Base-by-base conservation (phyloP, 2,888 invertebrate genomes). In the Nyleta sp. region DNA sequence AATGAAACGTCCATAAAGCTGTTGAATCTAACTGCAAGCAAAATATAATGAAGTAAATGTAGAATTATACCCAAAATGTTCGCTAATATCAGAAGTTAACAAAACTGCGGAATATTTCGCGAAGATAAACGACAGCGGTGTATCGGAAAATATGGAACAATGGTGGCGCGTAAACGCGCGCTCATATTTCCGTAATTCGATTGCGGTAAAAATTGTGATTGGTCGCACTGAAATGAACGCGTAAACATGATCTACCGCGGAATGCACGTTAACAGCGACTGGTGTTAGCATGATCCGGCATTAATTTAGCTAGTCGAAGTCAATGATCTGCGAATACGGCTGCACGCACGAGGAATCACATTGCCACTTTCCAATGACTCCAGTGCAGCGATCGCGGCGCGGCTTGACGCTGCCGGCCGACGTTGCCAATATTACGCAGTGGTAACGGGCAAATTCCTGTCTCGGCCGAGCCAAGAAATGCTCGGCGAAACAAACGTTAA, bases 361-460 rank as follows among this genome's bases (percentile, higher is more conserved):
- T 84, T 79, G 82, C 79, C 82, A 84, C 85, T 84, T 84, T 84
- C 84, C 82, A 84, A 83, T 82, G 83, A 73, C 70, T 82, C 57
- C 74, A 75, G 65, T 68, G 74, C 33, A 48, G 68, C 72, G 44
- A 65, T 70, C 60, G 62, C 55, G 40, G 31, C 48, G 18, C 52
- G 55, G 50, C 64, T 52, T 77, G 75, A 67, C 80, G 78, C 78
- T 80, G 78, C 76, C 80, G 65, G 48, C 62, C 80, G 72, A 67
- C 80, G 78, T 80, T 80, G 78, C 76, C 80, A 67, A 80, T 80
- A 80, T 80, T 78, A 78, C 75, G 75, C 78, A 64, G 73, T 46
- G 74, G 75, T 80, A 80, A 80, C 80, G 78, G 78, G 71, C 73
- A 38, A 79, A 81, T 81, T 81, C 81, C 81, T 81, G 78, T 70